These are phyloP conservation scores for Scaptomyza reducta DNA, from an alignment of 2,888 invertebrate species.

Conservation along the genomic window DNA sequence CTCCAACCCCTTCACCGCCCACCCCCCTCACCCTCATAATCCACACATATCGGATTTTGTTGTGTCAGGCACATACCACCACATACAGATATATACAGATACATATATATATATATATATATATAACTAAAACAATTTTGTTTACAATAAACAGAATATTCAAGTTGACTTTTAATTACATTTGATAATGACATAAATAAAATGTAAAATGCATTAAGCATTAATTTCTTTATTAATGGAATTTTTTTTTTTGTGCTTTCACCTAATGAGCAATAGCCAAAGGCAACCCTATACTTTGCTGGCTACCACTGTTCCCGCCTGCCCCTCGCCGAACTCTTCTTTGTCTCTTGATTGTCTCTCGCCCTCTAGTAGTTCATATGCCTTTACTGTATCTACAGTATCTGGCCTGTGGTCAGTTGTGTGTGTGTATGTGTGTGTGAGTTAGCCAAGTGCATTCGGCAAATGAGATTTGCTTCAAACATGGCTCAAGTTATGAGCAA, in stretches of 20 bases:
- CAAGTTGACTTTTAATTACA: not conserved
- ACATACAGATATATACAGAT: too few species aligned
- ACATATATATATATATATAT: not conserved
- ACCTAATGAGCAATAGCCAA: too few species aligned
- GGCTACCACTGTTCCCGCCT: too few species aligned
- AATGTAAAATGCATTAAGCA: not conserved
- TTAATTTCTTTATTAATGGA: too few species aligned
- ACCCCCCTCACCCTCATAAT: too few species aligned
- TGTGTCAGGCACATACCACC: not conserved
- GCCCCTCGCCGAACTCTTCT: too few species aligned
- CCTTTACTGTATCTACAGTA: not conserved
- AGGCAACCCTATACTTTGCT: too few species aligned
- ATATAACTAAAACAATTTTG: not conserved
- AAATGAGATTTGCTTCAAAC: constrained; percentile 56
- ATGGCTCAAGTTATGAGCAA: constrained; percentile 7
- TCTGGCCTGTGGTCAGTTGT: constrained; percentile 48
- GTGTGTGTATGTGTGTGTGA: too few species aligned
- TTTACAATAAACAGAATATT: not conserved
- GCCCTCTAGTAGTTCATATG: too few species aligned
- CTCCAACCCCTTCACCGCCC: too few species aligned
- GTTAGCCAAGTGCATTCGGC: constrained; percentile 59
- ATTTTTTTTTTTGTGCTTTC: too few species aligned
- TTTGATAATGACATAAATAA: not conserved
- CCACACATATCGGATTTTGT: not conserved
- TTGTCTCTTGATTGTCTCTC: too few species aligned